A percentile compares a stretch with the other conserved stretches of the same genome.
Conservation (phyloP, 1,140 invertebrate genomes). For the Drosophila mojavensis region DNA sequence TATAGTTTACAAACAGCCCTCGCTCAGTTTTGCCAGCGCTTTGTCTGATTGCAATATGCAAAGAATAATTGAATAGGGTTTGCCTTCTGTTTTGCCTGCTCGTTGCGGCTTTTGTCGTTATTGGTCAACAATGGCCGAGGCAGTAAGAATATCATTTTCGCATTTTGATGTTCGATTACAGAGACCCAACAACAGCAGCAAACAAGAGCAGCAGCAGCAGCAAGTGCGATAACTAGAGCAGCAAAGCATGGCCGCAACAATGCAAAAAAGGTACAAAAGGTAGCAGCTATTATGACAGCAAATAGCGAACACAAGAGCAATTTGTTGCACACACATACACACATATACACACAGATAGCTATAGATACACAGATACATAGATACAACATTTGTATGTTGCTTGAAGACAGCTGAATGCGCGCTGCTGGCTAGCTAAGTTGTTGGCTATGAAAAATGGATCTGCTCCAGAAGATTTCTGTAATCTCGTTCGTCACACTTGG, state of each 20-base stretch:
- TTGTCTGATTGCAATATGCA: constrained; percentile 2
- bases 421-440: constrained; percentile 54
- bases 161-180: constrained; percentile 79
- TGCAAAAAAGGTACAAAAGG: constrained; percentile 68
- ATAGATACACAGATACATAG: constrained; percentile 14
- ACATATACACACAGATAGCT: constrained; percentile 44
- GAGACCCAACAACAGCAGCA: constrained; percentile 10
- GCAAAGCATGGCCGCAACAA: constrained; percentile 64
- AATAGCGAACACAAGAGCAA: constrained; percentile 68
- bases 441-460: constrained; percentile 83
- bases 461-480: constrained; percentile 84
- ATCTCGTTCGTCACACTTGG: constrained; percentile 84
- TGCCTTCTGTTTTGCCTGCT: constrained; percentile 39
- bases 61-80: constrained; percentile 44
- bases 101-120: constrained; percentile 32
- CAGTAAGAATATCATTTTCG: constrained; percentile 71
- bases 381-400: constrained; percentile 38
- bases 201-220: constrained; percentile 8
- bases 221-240: constrained; percentile 68
- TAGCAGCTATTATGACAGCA: constrained; percentile 76
- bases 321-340: constrained; percentile 73
- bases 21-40: not conserved
- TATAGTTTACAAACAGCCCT: constrained; percentile 4
- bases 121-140: constrained; percentile 66
- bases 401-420: constrained; percentile 64